Base-by-base conservation (phyloP, 2,113 vertebrate genomes). In the Poicephalus gulielmi region DNA sequence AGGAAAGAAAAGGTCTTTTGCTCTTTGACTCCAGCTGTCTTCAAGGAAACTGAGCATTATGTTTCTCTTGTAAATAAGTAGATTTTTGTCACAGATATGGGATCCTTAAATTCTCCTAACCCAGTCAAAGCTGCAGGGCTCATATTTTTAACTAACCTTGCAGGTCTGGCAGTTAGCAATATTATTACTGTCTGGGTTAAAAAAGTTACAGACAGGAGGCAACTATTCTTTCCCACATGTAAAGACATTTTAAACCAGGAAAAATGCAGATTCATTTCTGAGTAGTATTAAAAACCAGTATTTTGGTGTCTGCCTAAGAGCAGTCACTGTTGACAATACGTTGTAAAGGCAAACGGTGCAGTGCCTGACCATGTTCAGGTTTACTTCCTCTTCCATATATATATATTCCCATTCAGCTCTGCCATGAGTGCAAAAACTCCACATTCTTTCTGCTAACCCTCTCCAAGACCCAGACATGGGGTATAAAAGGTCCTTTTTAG, bases 231-330 rank as follows among this genome's bases (percentile, higher is more conserved):
- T 70, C 55, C 49, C 53, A 74, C 0, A 0, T 62, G 57, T 53
- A 59, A 90, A 52, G 46, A 49, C 37, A 70, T 41, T 70, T 86
- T 59, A 77, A 94, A 59, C 8, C 6, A 83, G 25, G 24, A 75
- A 90, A 59, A 74, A 7, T 13, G 28, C 20, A 53, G 8, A 4
- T 46, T 88, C 6, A 41, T 81, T 86, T 83, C 71, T 77, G 59
- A 77, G 22, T 17, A 53, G 9, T 30, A 35, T 59, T 78, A 77
- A 69, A 88, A 74, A 74, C 53, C 8, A 62, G 6, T 9, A 10
- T 33, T 64, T 81, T 75, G 39, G 9, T 2, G 0, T 57, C 35
- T 87, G 47, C 1, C 2, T 73, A 28, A 0, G 0, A 49, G n/a
- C 44, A 47, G 22, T 74, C 41, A 46, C 24, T 1, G 0, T 2